These are phyloP conservation scores for Ips nitidus DNA, from an alignment of 1,140 invertebrate species.

Conservation along the genomic window DNA sequence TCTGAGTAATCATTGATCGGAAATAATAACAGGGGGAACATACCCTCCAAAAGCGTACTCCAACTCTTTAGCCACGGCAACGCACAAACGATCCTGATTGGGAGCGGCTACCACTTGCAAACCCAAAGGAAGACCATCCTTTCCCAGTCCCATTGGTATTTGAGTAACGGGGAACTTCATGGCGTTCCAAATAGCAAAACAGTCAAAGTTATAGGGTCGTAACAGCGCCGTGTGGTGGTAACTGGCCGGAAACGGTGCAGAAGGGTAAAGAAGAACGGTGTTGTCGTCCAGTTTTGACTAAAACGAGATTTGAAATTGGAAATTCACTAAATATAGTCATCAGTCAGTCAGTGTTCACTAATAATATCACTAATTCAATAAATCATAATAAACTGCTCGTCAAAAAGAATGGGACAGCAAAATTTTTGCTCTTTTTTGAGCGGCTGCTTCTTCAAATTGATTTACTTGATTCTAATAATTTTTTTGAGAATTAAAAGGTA, in stretches of 20 bases:
- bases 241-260: constrained; percentile 77
- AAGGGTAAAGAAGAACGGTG: constrained; percentile 84
- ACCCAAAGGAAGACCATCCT: constrained; percentile 76
- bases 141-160: constrained; percentile 73
- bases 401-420: too few relatives aligned
- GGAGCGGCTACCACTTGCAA: constrained; percentile 79
- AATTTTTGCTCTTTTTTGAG: too few relatives aligned
- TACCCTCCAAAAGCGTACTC: constrained; percentile 84
- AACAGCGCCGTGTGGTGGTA: constrained; percentile 82
- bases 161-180: constrained; percentile 83
- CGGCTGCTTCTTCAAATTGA: too few relatives aligned
- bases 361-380: background rate
- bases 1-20: background rate
- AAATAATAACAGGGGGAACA: constrained; percentile 58
- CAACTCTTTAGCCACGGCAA: constrained; percentile 82
- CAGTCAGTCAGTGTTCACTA: too few relatives aligned
- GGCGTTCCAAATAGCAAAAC: constrained; percentile 88
- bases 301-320: constrained; percentile 29
- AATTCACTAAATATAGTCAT: background rate
- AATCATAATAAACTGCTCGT: too few relatives aligned
- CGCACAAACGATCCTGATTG: constrained; percentile 75
- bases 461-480: too few relatives aligned
- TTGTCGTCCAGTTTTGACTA: constrained; percentile 72
- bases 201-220: constrained; percentile 83
- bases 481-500: too few relatives aligned